A percentile compares a stretch with the other conserved stretches of the same genome.
Conservation (phyloP, 2,797 vertebrate species). For the Hemitrygon akajei region DNA sequence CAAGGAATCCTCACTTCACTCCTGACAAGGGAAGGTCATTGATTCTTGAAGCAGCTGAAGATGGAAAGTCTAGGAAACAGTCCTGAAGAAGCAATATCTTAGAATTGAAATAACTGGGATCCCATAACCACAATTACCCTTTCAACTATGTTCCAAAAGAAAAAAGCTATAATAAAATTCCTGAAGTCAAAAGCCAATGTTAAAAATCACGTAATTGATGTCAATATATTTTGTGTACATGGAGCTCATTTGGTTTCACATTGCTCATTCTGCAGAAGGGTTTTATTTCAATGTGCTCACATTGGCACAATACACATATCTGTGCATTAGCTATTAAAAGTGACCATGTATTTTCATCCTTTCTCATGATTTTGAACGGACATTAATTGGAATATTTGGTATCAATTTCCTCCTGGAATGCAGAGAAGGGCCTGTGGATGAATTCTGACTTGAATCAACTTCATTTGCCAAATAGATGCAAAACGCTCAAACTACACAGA, state of each 20-base stretch:
- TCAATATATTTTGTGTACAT: neutral
- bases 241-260: neutral
- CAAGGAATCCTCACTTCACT: too few species aligned
- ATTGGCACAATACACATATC: neutral
- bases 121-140: neutral
- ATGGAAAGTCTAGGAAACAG: too few species aligned
- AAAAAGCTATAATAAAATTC: neutral
- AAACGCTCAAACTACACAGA: too few species aligned
- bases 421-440: too few species aligned
- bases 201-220: neutral
- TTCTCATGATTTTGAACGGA: neutral
- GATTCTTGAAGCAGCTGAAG: too few species aligned
- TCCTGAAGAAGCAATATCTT: too few species aligned
- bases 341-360: neutral
- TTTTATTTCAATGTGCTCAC: neutral
- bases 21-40: too few species aligned
- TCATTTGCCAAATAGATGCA: too few species aligned
- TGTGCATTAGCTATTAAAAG: neutral
- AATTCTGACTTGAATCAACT: too few species aligned
- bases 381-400: too few species aligned
- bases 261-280: neutral
- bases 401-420: too few species aligned
- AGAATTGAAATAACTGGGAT: too few species aligned
- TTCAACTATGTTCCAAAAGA: neutral
- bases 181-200: neutral